Percentiles rank a stretch among this genome's conserved stretches.
Conservation (phyloP, 2,888 invertebrate species). For the Epirrita christyi region DNA sequence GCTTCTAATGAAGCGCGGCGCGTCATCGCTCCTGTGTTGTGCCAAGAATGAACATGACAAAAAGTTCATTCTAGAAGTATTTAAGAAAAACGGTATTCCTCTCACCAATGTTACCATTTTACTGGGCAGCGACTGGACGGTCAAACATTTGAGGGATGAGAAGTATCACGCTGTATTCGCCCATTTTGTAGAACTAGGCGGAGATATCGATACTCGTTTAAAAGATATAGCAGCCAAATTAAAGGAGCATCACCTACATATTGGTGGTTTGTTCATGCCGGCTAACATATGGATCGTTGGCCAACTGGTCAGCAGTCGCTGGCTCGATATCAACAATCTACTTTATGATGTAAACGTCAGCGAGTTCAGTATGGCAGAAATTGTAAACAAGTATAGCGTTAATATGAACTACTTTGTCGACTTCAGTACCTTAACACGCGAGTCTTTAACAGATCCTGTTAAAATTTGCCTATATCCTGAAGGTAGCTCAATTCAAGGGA, state of each 20-base stretch:
- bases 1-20: constrained; percentile 79
- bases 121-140: constrained; percentile 58
- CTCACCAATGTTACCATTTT: constrained; percentile 66
- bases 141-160: constrained; percentile 52
- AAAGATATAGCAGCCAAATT: constrained; percentile 56
- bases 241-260: constrained; percentile 61
- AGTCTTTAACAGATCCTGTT: constrained; percentile 62
- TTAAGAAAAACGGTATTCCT: constrained; percentile 68
- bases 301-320: constrained; percentile 85
- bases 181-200: constrained; percentile 82
- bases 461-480: constrained; percentile 51
- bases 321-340: constrained; percentile 84
- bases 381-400: constrained; percentile 86
- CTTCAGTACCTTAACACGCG: constrained; percentile 67
- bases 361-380: constrained; percentile 79
- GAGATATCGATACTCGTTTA: constrained; percentile 78
- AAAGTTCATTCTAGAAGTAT: constrained; percentile 70
- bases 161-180: constrained; percentile 82
- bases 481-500: constrained; percentile 13
- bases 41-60: constrained; percentile 65
- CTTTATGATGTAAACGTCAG: constrained; percentile 84
- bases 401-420: constrained; percentile 82
- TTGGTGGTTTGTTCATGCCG: constrained; percentile 81
- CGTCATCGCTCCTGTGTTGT: constrained; percentile 72
- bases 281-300: constrained; percentile 78